Conservation (phyloP, 2,797 vertebrate species). For the Catostomus latipinnis region DNA sequence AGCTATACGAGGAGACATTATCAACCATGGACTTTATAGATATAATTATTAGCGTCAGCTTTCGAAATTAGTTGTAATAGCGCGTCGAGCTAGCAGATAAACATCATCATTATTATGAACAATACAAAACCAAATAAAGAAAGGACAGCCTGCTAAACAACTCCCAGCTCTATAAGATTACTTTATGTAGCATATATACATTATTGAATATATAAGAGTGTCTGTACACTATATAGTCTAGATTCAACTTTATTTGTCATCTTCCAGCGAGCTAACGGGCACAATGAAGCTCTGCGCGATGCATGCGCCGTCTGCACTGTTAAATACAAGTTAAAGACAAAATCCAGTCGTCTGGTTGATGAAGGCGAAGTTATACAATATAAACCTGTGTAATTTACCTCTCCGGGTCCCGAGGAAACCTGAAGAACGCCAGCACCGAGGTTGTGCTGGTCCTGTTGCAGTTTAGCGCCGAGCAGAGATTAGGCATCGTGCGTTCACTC, state of each 20-base stretch:
- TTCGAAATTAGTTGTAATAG: neutral
- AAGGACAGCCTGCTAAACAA: neutral
- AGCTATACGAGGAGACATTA: too few relatives aligned
- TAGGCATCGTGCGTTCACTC: slow-evolving; percentile 71
- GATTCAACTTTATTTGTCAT: too few relatives aligned
- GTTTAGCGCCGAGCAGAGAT: slow-evolving; percentile 76
- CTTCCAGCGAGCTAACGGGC: too few relatives aligned
- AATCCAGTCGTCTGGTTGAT: too few relatives aligned
- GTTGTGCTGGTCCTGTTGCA: slow-evolving; percentile 74
- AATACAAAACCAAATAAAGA: neutral
- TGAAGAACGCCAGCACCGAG: slow-evolving; percentile 77
- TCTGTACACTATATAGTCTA: neutral
- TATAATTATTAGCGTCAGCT: too few relatives aligned
- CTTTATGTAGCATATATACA: too few relatives aligned
- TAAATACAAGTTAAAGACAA: too few relatives aligned
- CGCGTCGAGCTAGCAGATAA: neutral
- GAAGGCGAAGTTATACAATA: too few relatives aligned
- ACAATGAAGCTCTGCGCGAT: too few relatives aligned
- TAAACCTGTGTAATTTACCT: slow-evolving; percentile 68
- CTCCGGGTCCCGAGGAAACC: slow-evolving; percentile 79
- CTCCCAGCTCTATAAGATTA: neutral
- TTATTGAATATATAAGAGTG: neutral
- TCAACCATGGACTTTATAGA: too few relatives aligned
- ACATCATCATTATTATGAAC: neutral
- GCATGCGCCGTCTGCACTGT: too few relatives aligned